A percentile compares a stretch with the other conserved stretches of the same genome.
Evolutionary conservation across 2,113 vertebrate genomes (phyloP).

Genomic region (Phalacrocorax aristotelis): DNA sequence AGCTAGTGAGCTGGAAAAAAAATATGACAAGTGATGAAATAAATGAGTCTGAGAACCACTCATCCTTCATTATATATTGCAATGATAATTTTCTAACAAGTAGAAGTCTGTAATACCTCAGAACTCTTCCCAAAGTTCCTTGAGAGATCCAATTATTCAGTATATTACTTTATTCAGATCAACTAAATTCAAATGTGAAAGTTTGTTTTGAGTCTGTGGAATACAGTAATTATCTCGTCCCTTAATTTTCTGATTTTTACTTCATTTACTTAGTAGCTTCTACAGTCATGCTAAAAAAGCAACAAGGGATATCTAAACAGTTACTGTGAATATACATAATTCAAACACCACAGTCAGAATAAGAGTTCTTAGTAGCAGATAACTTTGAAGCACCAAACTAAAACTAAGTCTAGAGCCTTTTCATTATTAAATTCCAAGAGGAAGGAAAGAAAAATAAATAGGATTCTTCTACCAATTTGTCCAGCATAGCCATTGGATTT

Average conservation of each 20-base stretch:
- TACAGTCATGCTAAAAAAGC: background rate
- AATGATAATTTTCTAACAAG: slow-evolving; percentile 20
- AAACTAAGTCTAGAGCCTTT: background rate
- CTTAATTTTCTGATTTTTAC: background rate
- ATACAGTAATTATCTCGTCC: background rate
- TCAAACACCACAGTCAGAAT: background rate
- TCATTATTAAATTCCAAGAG: background rate
- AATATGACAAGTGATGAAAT: background rate
- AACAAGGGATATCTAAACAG: background rate
- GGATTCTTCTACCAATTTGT: background rate
- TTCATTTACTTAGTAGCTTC: background rate
- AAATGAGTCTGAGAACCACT: background rate
- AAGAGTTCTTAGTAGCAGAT: background rate
- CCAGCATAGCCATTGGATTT: background rate
- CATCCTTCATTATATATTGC: background rate
- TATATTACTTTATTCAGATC: background rate
- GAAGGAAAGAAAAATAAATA: slow-evolving; percentile 25
- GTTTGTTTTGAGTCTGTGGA: background rate
- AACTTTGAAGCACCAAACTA: background rate
- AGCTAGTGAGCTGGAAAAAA: background rate
- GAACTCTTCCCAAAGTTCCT: background rate
- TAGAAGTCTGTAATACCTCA: background rate
- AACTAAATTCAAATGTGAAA: background rate
- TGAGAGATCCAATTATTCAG: background rate
- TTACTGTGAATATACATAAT: background rate